Evolutionary conservation across 1,140 invertebrate genomes (phyloP).

Genomic region (Zaprionus camerounensis): DNA sequence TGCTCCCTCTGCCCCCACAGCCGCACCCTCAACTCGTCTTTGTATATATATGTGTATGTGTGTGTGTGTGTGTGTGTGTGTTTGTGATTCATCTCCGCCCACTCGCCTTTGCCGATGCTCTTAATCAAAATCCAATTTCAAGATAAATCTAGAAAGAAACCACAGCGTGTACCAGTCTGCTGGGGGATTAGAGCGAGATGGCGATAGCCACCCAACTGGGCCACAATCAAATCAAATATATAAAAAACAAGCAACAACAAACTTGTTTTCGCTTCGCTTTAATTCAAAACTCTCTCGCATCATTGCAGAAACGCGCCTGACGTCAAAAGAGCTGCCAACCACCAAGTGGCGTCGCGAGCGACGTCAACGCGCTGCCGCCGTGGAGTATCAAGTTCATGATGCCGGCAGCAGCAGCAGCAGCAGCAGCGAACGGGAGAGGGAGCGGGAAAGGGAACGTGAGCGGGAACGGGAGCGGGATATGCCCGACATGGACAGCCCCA

Average conservation of each 20-base stretch:
- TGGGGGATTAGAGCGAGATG: constrained; percentile 31
- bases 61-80: too few relatives aligned
- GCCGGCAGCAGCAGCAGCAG: constrained; percentile 22
- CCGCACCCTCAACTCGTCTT: constrained; percentile 41
- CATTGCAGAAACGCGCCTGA: constrained; percentile 79
- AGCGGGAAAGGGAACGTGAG: constrained; percentile 47
- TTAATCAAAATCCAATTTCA: constrained; percentile 66
- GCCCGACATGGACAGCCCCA: constrained; percentile 73
- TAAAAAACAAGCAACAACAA: constrained; percentile 10
- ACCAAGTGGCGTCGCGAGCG: constrained; percentile 88
- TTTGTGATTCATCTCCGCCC: constrained; percentile 73
- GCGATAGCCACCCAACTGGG: constrained; percentile 4
- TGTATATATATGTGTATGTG: too few relatives aligned
- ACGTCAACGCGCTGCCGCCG: constrained; percentile 82
- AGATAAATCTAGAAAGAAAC: constrained; percentile 38
- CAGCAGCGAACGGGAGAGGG: not conserved
- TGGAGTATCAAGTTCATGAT: constrained; percentile 81
- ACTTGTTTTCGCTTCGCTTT: constrained; percentile 45
- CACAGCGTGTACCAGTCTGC: constrained; percentile 30
- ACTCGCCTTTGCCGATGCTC: constrained; percentile 40
- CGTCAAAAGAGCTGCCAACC: constrained; percentile 87
- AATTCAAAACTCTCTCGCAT: constrained; percentile 22
- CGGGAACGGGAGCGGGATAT: constrained; percentile 45
- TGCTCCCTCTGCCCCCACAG: not conserved
- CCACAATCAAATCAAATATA: constrained; percentile 47